phyloP scores from a whole-genome alignment of 2,888 invertebrate species.

The Cephus sareptanus region DNA sequence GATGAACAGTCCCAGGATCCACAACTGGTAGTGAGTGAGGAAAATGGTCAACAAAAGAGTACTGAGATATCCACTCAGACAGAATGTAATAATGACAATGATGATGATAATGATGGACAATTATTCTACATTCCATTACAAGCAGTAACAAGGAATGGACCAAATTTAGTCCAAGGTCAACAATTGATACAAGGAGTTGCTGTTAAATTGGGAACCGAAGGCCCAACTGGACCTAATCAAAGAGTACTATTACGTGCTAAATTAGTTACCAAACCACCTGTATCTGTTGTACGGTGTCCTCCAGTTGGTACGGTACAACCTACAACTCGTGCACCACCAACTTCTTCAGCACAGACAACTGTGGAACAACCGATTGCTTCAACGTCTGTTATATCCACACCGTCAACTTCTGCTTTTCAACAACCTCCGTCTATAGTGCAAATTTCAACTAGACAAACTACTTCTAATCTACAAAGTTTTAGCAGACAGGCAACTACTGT shows the following conservation, averaged over 20 bases:
- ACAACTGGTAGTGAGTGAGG: constrained; percentile 21
- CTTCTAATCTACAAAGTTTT: background rate
- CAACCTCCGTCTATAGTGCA: constrained; percentile 3
- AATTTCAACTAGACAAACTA: background rate
- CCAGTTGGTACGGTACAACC: constrained; percentile 72
- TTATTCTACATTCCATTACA: constrained; percentile 76
- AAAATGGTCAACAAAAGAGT: constrained; percentile 47
- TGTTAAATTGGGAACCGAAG: constrained; percentile 74
- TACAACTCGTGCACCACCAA: constrained; percentile 63
- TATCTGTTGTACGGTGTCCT: constrained; percentile 62
- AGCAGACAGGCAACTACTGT: constrained; percentile 1
- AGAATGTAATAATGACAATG: constrained; percentile 66
- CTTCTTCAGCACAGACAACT: background rate
- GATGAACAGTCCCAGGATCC: constrained; percentile 58
- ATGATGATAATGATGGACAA: constrained; percentile 70
- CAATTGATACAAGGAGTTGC: constrained; percentile 74
- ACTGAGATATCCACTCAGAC: constrained; percentile 67
- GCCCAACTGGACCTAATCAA: constrained; percentile 73
- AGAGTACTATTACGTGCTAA: constrained; percentile 73
- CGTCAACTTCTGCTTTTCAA: constrained; percentile 14
- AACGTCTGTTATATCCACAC: constrained; percentile 8
- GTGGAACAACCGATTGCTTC: constrained; percentile 5
- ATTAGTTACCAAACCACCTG: constrained; percentile 72
- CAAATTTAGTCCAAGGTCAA: constrained; percentile 59
- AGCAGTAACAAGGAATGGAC: constrained; percentile 64